These are phyloP conservation scores for Drosophila peninsularis DNA, from an alignment of 2,888 invertebrate genomes.

Conservation along the genomic window DNA sequence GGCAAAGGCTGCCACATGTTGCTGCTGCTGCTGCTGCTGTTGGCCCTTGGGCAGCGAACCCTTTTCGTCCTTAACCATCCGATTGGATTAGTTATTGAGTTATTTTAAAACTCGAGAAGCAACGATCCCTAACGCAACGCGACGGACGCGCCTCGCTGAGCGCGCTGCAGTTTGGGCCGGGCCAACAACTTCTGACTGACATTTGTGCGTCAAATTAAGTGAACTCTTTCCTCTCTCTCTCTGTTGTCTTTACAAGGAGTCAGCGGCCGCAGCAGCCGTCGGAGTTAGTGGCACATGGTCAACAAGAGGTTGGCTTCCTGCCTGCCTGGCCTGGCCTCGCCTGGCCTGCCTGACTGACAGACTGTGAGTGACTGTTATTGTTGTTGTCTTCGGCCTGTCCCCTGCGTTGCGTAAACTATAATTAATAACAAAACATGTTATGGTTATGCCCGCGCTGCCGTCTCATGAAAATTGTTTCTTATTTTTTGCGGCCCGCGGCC, in stretches of 20 bases:
- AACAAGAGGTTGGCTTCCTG: constrained; percentile 59
- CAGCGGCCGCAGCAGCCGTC: constrained; percentile 17
- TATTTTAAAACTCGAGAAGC: constrained; percentile 69
- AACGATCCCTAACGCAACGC: constrained; percentile 46
- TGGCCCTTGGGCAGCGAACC: constrained; percentile 62
- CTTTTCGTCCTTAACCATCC: constrained; percentile 53
- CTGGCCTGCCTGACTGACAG: constrained; percentile 47
- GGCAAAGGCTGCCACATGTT: constrained; percentile 64
- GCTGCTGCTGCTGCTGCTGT: constrained; percentile 5
- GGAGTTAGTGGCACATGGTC: constrained; percentile 68
- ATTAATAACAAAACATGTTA: constrained; percentile 81
- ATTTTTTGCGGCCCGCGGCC: constrained; percentile 48
- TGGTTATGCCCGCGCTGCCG: constrained; percentile 74
- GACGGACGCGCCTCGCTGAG: constrained; percentile 61
- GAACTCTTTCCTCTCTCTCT: constrained; percentile 61
- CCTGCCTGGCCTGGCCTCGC: constrained; percentile 26
- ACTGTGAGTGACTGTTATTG: constrained; percentile 60
- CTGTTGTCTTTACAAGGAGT: constrained; percentile 33
- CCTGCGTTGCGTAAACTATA: constrained; percentile 78
- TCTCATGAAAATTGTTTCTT: constrained; percentile 71
- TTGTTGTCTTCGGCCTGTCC: constrained; percentile 77
- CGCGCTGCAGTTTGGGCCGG: constrained; percentile 7
- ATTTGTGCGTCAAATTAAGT: constrained; percentile 80
- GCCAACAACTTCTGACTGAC: constrained; percentile 65
- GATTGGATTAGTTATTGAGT: constrained; percentile 78